Evolutionary conservation across 2,797 vertebrate genomes (phyloP).

Genomic region (Halcyon badia): DNA sequence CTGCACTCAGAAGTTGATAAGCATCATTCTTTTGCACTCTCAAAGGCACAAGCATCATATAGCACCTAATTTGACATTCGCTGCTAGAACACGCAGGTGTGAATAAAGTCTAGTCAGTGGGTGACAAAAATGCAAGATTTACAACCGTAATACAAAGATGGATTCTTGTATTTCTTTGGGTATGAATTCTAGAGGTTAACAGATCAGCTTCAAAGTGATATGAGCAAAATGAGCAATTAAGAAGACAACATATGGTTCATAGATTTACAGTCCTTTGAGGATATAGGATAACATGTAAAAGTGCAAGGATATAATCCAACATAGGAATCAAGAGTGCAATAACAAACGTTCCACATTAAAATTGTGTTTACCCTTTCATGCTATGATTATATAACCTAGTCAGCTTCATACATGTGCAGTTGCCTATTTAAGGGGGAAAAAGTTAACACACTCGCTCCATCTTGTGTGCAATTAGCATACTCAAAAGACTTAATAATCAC

Average conservation of each 20-base stretch:
- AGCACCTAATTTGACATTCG: not conserved
- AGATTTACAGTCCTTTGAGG: not conserved
- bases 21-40: not conserved
- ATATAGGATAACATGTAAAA: not conserved
- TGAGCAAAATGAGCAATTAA: not conserved
- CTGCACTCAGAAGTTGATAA: not conserved
- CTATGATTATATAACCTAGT: not conserved
- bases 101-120: not conserved
- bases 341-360: not conserved
- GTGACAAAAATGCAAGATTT: not conserved
- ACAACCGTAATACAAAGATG: not conserved
- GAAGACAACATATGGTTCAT: not conserved
- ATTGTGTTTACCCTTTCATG: not conserved
- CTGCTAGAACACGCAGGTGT: not conserved
- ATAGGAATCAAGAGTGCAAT: not conserved
- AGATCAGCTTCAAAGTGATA: not conserved
- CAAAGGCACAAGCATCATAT: not conserved
- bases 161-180: not conserved
- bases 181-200: not conserved
- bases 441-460: not conserved
- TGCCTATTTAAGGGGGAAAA: not conserved
- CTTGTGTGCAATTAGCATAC: not conserved
- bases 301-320: not conserved
- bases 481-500: not conserved
- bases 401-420: not conserved